Evolutionary conservation across 1,140 invertebrate genomes (phyloP), one percentile per base, ranked within the genome.

Genomic region (Dendroctonus valens): DNA sequence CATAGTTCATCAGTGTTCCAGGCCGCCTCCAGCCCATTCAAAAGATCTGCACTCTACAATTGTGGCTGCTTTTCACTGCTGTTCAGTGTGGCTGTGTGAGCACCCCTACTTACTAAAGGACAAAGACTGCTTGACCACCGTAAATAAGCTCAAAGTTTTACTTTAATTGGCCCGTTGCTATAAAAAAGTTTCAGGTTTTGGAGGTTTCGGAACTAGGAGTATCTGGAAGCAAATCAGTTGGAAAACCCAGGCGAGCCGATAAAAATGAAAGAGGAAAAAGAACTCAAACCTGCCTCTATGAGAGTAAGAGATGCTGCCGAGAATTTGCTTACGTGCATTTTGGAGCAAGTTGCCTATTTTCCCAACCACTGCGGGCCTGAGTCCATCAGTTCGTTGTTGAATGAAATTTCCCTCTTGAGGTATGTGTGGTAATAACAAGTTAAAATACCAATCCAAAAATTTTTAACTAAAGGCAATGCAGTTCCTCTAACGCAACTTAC

Each of bases 41-140:
- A 93, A 95, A 79, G 97, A 99, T 83, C 85, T 99, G 59, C 97
- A 99, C 82, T 98, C 96, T 5, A 94, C 94, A 65, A 98, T 98
- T 68, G 95, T 98, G 15, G 94, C 94, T 14, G 95, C 96, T 0
- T 97, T 95, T 80, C 86, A 89, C 53, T 96, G 94, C 77, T 87
- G 97, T 41, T 90, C 90, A 7, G 87, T 92, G 40, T 99, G 97
- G 96, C 82, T 99, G 48, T 86, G 93, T 57, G 89, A 93, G 64
- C 92, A 93, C 83, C 91, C 89, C 15, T 90, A 89, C 78, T 83
- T 97, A 44, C 82, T 97, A 62, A 88, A 92, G 75, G 96, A 98
- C 79, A 90, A 93, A 71, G 93, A 96, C 74, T 96, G 93, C 81
- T 83, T 99, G 3, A 87, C 90, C 63, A 94, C 91, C 53, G 91